Conservation (phyloP, 2,888 invertebrate genomes). For the Erynnis tages region DNA sequence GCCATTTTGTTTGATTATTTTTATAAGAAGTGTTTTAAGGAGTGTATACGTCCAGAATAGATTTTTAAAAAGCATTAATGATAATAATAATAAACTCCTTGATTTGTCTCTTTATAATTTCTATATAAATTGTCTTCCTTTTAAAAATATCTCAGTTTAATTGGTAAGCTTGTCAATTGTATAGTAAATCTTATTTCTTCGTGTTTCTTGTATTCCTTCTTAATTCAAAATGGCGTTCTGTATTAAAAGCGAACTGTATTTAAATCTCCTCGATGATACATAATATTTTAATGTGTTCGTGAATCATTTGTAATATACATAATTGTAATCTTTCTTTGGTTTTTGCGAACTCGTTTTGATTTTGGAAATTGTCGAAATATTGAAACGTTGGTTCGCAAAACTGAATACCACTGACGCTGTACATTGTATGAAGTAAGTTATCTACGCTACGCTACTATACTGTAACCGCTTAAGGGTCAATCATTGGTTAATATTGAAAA, state of each 20-base stretch:
- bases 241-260: slow-evolving; percentile 23
- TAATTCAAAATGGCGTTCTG: slow-evolving; percentile 19
- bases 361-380: slow-evolving; percentile 37
- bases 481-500: slow-evolving; percentile 75
- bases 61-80: slow-evolving; percentile 17
- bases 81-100: slow-evolving; percentile 19
- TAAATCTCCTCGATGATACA: slow-evolving; percentile 28
- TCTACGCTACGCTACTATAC: slow-evolving; percentile 65
- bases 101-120: not conserved
- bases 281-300: slow-evolving; percentile 50
- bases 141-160: not conserved
- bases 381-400: slow-evolving; percentile 31
- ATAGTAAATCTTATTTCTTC: not conserved
- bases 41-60: slow-evolving; percentile 27
- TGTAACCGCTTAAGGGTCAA: slow-evolving; percentile 73
- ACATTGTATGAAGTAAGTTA: slow-evolving; percentile 42
- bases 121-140: not conserved
- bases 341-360: slow-evolving; percentile 25
- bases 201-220: not conserved
- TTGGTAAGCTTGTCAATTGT: slow-evolving; percentile 9
- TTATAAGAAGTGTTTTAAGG: slow-evolving; percentile 3
- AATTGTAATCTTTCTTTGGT: slow-evolving; percentile 34
- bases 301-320: slow-evolving; percentile 54
- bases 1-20: slow-evolving; percentile 11
- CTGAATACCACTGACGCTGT: slow-evolving; percentile 34